Percentiles rank a stretch among this genome's conserved stretches.
Evolutionary conservation across 2,888 invertebrate species (phyloP).

Genomic region (Sabellastarte sp.): DNA sequence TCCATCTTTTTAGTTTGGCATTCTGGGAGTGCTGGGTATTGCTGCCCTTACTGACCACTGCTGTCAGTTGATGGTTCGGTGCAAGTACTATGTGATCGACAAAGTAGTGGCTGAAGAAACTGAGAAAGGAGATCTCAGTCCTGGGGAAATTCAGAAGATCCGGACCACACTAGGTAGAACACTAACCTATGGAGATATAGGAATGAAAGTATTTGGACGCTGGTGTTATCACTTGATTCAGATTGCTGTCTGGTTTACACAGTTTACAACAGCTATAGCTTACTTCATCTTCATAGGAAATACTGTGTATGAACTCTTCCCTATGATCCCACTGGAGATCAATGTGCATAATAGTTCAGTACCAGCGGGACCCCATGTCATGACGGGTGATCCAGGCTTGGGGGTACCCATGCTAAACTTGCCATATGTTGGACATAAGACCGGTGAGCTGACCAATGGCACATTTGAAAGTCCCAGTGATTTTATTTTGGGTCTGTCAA

Average conservation of each 20-base stretch:
- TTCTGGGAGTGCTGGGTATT: conserved; percentile 43
- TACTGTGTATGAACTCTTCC: conserved; percentile 45
- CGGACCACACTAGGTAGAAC: conserved; percentile 9
- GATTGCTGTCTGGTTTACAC: conserved; percentile 46
- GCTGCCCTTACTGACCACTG: conserved; percentile 52
- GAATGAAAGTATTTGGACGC: conserved; percentile 41
- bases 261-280: conserved; percentile 49
- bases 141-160: conserved; percentile 5
- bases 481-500: neutral
- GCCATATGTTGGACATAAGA: conserved; percentile 1
- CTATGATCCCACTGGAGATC: conserved; percentile 14
- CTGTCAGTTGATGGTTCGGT: conserved; percentile 50
- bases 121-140: neutral
- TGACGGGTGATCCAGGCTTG: neutral
- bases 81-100: conserved; percentile 44
- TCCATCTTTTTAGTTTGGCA: conserved; percentile 43
- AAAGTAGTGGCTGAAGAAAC: neutral
- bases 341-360: neutral
- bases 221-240: conserved; percentile 45
- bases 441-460: too few species aligned
- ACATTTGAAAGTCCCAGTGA: too few species aligned
- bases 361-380: too few species aligned
- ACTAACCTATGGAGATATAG: conserved; percentile 50
- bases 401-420: conserved; percentile 18
- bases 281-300: conserved; percentile 57